Evolutionary conservation across 1,140 invertebrate genomes (phyloP).

Genomic region (Macrostomum lignano): DNA sequence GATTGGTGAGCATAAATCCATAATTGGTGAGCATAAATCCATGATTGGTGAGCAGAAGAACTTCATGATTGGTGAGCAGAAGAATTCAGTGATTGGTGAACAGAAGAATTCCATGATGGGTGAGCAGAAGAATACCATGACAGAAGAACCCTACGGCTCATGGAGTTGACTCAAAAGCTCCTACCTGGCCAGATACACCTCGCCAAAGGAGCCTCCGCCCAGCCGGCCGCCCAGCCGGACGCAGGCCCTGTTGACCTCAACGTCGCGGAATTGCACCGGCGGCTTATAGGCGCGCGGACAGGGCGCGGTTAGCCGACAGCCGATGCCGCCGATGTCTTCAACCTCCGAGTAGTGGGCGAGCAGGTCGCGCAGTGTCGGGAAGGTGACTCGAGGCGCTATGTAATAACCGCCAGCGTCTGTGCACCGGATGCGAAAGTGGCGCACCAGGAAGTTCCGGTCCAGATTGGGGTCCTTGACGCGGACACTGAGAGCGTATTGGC

Average conservation of each 20-base stretch:
- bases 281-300: constrained; percentile 40
- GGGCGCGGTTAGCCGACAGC: constrained; percentile 56
- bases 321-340: constrained; percentile 45
- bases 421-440: constrained; percentile 88
- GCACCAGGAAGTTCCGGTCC: no score
- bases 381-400: constrained; percentile 76
- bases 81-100: no score
- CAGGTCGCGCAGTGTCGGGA: constrained; percentile 55
- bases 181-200: constrained; percentile 50
- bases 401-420: constrained; percentile 62
- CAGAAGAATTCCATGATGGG: no score
- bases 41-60: no score
- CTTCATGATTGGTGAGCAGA: no score
- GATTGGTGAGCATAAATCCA: no score
- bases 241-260: constrained; percentile 9
- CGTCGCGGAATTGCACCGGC: constrained; percentile 11
- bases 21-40: no score
- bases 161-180: constrained; percentile 28
- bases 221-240: constrained; percentile 48
- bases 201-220: constrained; percentile 76
- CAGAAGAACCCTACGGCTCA: no score
- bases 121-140: no score
- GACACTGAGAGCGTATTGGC: no score
- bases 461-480: no score
- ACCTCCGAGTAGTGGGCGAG: constrained; percentile 73